A percentile compares a stretch with the other conserved stretches of the same genome.
Evolutionary conservation across 2,113 vertebrate species (phyloP).

Genomic region (Verasper variegatus): DNA sequence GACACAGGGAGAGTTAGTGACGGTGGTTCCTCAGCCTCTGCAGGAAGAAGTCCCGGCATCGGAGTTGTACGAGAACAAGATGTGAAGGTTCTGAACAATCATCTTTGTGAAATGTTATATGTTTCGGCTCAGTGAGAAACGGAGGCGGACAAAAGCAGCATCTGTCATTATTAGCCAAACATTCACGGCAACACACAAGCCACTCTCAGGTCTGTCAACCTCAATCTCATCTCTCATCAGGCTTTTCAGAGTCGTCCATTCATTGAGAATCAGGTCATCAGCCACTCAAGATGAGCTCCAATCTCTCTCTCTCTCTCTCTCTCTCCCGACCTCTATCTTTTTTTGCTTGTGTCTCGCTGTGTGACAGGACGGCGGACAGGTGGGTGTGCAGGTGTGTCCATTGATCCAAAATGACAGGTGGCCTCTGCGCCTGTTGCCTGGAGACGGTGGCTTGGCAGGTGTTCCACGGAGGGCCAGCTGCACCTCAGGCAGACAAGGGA

Average conservation of each 20-base stretch:
- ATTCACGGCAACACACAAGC: constrained; percentile 3
- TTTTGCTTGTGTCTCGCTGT: not conserved
- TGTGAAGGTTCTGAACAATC: too few species aligned
- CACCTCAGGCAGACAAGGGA: constrained; percentile 52
- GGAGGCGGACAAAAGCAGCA: constrained; percentile 14
- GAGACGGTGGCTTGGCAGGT: constrained; percentile 68
- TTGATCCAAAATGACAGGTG: constrained; percentile 77
- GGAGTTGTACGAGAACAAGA: not conserved
- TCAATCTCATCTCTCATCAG: constrained; percentile 54
- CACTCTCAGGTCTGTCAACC: constrained; percentile 32
- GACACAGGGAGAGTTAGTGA: constrained; percentile 34
- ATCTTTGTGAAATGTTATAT: not conserved
- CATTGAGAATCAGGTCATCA: constrained; percentile 69
- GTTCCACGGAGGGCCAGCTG: constrained; percentile 48
- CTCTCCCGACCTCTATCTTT: too few species aligned
- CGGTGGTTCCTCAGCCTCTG: constrained; percentile 6
- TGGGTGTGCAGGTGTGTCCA: constrained; percentile 73
- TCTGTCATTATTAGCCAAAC: constrained; percentile 38
- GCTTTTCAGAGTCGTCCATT: constrained; percentile 44
- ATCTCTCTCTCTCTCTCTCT: not conserved
- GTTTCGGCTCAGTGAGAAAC: not conserved
- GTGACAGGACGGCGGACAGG: constrained; percentile 65
- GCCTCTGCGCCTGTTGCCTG: constrained; percentile 63
- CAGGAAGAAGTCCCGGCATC: not conserved
- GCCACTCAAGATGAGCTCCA: constrained; percentile 45